These are phyloP conservation scores for Colistium nudipinnis DNA, from an alignment of 2,113 vertebrate genomes.

Conservation along the genomic window DNA sequence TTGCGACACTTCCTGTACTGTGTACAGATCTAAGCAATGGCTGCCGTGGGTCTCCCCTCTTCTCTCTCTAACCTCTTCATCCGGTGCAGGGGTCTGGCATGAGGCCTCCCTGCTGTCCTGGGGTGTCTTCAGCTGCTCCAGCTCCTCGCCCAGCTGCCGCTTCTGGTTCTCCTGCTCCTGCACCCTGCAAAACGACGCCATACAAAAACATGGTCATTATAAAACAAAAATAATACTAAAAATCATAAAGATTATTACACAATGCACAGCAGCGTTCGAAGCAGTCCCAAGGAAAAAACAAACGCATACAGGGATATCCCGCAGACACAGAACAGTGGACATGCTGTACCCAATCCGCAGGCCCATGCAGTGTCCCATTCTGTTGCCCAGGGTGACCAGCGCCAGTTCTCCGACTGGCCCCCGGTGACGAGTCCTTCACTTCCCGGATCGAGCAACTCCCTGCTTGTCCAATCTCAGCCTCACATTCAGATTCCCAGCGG, in stretches of 20 bases:
- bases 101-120: constrained; percentile 79
- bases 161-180: constrained; percentile 85
- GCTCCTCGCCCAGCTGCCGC: constrained; percentile 78
- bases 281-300: neutral
- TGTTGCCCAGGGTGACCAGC: constrained; percentile 77
- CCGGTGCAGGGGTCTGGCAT: constrained; percentile 75
- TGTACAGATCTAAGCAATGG: neutral
- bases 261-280: too few relatives aligned
- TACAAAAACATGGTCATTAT: neutral
- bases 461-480: neutral
- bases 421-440: constrained; percentile 22
- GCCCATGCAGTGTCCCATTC: constrained; percentile 83
- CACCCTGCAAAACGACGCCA: constrained; percentile 71
- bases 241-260: neutral
- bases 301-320: constrained; percentile 1
- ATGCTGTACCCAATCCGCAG: constrained; percentile 82
- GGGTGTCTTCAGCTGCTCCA: constrained; percentile 75
- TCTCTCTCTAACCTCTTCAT: constrained; percentile 37
- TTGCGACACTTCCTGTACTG: neutral
- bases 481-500: constrained; percentile 6
- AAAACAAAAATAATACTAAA: neutral
- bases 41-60: neutral
- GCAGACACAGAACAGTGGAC: constrained; percentile 45
- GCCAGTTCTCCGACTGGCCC: constrained; percentile 70
- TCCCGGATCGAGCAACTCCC: constrained; percentile 22